Percentiles rank a stretch among this genome's conserved stretches.
These are phyloP conservation scores for Melinaea menophilus DNA, from an alignment of 2,888 invertebrate genomes.

Conservation along the genomic window DNA sequence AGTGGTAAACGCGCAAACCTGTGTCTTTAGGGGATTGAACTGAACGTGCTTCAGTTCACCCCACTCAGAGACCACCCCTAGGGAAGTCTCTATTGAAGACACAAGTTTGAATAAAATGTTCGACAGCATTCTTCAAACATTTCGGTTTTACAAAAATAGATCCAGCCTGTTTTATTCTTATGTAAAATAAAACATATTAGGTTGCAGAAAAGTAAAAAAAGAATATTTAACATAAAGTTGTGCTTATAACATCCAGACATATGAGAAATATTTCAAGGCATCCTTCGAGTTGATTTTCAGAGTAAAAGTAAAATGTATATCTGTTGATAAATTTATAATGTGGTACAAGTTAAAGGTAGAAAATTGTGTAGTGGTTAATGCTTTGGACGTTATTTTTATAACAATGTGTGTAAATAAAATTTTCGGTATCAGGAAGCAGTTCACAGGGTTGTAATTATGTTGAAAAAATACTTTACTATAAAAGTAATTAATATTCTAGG, in stretches of 20 bases:
- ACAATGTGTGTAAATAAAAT: too few species aligned
- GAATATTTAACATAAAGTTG: neutral
- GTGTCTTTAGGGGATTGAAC: too few species aligned
- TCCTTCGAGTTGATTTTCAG: conserved; percentile 23
- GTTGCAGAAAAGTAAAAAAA: neutral
- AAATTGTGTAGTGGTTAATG: neutral
- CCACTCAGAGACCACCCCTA: too few species aligned
- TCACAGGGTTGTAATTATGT: neutral
- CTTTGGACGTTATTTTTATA: too few species aligned
- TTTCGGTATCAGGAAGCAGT: too few species aligned
- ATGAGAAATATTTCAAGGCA: conserved; percentile 13
- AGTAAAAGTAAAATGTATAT: conserved; percentile 19
- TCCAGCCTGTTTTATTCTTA: too few species aligned
- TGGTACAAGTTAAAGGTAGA: neutral
- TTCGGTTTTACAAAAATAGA: too few species aligned
- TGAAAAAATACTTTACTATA: neutral
- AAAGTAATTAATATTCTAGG: neutral
- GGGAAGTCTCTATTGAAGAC: too few species aligned
- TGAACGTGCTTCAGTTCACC: too few species aligned
- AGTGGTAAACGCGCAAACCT: too few species aligned
- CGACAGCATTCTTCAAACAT: too few species aligned
- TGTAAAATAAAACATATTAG: neutral
- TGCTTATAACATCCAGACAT: conserved; percentile 1
- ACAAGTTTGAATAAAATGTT: too few species aligned
- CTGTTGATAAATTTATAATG: neutral